Evolutionary conservation across 2,113 vertebrate species (phyloP).

Genomic region (Marmota monax): DNA sequence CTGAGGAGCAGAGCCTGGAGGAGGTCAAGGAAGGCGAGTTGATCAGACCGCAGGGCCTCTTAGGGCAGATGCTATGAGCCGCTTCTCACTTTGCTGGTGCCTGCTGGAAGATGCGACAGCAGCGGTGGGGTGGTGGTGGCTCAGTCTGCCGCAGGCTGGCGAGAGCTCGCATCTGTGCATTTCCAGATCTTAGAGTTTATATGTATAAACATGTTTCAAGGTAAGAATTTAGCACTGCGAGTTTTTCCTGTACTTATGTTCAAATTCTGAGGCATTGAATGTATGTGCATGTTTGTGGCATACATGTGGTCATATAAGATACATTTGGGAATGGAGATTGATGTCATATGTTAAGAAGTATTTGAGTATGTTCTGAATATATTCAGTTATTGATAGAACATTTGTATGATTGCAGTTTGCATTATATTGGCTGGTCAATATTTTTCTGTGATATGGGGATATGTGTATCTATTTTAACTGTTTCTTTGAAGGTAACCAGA

Average conservation of each 20-base stretch:
- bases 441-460: background rate
- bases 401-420: background rate
- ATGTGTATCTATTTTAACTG: background rate
- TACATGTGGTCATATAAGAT: background rate
- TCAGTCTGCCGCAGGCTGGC: no score
- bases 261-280: background rate
- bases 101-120: no score
- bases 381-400: background rate
- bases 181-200: background rate
- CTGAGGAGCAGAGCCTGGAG: no score
- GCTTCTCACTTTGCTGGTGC: no score
- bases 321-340: background rate
- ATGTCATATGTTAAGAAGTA: no score
- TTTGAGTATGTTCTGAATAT: background rate
- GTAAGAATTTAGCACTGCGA: background rate
- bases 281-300: background rate
- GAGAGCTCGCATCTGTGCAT: background rate
- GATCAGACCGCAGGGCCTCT: no score
- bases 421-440: background rate
- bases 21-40: no score
- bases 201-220: no score
- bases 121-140: background rate
- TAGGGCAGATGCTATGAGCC: no score
- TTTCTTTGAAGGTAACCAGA: background rate
- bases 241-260: background rate